Evolutionary conservation across 2,888 invertebrate species (phyloP).

Genomic region (Leptinotarsa rubiginosa): DNA sequence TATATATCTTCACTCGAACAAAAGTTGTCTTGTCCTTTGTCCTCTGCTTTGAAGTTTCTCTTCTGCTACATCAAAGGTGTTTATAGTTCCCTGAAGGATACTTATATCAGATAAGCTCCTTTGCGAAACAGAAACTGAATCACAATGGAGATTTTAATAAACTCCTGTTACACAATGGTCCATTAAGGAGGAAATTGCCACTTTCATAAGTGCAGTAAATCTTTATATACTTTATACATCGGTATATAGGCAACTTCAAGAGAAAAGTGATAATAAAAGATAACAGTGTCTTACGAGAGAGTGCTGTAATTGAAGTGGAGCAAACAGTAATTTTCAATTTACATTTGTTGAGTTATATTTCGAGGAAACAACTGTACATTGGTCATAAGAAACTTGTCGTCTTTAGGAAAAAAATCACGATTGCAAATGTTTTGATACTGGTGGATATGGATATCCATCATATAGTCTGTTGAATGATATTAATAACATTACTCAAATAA

Average conservation of each 20-base stretch:
- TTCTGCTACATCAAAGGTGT: constrained; percentile 27
- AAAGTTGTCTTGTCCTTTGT: background rate
- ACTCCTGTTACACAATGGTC: constrained; percentile 44
- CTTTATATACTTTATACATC: constrained; percentile 30
- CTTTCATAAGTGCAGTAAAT: constrained; percentile 39
- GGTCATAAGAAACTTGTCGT: no score
- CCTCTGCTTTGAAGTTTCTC: constrained; percentile 1
- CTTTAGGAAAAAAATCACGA: no score
- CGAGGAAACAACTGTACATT: no score
- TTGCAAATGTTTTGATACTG: no score
- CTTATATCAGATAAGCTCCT: constrained; percentile 45
- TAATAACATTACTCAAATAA: no score
- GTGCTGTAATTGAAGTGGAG: background rate
- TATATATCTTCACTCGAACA: background rate
- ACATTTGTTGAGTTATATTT: no score
- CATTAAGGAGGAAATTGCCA: constrained; percentile 47
- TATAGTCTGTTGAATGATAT: no score
- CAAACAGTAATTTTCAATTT: no score
- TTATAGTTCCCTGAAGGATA: constrained; percentile 43
- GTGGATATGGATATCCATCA: no score
- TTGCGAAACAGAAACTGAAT: constrained; percentile 47
- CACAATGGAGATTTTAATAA: constrained; percentile 45
- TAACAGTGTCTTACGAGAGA: background rate
- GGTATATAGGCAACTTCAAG: constrained; percentile 12
- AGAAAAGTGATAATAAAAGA: constrained; percentile 14